Evolutionary conservation across 2,113 vertebrate genomes (phyloP).

Genomic region (Phaethornis superciliosus): DNA sequence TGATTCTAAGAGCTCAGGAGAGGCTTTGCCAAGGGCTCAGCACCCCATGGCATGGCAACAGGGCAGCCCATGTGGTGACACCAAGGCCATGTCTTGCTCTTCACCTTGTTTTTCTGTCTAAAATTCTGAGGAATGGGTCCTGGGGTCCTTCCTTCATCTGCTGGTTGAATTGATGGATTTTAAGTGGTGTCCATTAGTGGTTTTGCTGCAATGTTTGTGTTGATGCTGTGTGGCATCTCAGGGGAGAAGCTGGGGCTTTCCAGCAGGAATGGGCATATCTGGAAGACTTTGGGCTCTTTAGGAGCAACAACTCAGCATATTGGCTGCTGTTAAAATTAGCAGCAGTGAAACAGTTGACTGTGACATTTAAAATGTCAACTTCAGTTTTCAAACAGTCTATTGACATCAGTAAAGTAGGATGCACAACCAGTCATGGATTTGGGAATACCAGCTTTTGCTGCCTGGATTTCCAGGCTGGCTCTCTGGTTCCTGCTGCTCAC

Average conservation of each 20-base stretch:
- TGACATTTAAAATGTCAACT: background rate
- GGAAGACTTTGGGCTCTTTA: background rate
- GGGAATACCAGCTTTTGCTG: background rate
- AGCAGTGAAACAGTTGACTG: background rate
- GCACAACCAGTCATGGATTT: background rate
- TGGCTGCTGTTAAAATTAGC: background rate
- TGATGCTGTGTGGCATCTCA: background rate
- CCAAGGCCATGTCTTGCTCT: rapidly evolving
- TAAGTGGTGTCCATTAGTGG: rapidly evolving
- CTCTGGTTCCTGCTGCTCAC: background rate
- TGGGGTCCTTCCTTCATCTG: background rate
- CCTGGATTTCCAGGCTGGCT: background rate
- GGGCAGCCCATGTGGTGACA: background rate
- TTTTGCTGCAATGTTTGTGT: rapidly evolving
- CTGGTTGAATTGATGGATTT: too few species aligned
- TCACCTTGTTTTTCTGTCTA: background rate
- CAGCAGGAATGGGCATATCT: background rate
- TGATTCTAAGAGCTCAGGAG: too few species aligned
- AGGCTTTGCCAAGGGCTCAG: background rate
- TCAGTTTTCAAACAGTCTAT: background rate
- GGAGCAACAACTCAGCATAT: background rate
- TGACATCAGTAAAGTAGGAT: background rate
- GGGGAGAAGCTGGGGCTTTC: background rate
- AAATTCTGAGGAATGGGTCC: background rate
- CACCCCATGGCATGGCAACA: rapidly evolving